Conservation (phyloP, 2,113 vertebrate genomes). For the Brevimyrus niger region DNA sequence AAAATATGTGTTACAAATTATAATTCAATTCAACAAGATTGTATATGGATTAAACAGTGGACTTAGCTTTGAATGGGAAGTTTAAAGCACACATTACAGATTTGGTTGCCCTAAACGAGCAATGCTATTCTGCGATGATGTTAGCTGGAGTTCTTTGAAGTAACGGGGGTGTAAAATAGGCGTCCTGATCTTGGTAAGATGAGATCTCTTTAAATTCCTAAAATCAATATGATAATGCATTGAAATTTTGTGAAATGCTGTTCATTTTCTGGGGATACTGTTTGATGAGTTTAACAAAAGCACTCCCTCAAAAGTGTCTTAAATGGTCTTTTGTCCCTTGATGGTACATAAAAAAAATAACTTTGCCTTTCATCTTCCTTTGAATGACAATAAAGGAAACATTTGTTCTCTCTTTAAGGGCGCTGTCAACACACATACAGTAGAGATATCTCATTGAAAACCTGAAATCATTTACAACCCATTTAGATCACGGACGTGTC, state of each 20-base stretch:
- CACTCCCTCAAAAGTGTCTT: slow-evolving; percentile 41
- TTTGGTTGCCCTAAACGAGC: neutral
- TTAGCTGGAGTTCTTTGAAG: neutral
- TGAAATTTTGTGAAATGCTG: slow-evolving; percentile 39
- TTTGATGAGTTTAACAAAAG: slow-evolving; percentile 57
- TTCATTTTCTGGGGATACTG: slow-evolving; percentile 44
- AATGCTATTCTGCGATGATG: neutral
- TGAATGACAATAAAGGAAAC: slow-evolving; percentile 31
- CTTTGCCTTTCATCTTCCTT: slow-evolving; percentile 43
- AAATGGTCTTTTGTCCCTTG: slow-evolving; percentile 42
- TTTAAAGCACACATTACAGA: neutral
- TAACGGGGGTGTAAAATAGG: neutral
- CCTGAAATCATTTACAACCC: slow-evolving; percentile 26
- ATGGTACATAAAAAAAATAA: slow-evolving; percentile 47
- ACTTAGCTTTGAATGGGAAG: neutral
- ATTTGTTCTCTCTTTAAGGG: slow-evolving; percentile 43
- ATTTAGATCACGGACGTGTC: neutral
- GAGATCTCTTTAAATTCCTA: neutral
- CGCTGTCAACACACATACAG: slow-evolving; percentile 38
- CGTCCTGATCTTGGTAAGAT: neutral
- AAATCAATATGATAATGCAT: neutral
- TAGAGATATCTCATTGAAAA: slow-evolving; percentile 17
- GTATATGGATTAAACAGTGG: neutral
- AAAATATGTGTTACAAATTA: neutral
- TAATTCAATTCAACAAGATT: neutral